phyloP scores from a whole-genome alignment of 2,888 invertebrate genomes.

The Ophion slaviceki region DNA sequence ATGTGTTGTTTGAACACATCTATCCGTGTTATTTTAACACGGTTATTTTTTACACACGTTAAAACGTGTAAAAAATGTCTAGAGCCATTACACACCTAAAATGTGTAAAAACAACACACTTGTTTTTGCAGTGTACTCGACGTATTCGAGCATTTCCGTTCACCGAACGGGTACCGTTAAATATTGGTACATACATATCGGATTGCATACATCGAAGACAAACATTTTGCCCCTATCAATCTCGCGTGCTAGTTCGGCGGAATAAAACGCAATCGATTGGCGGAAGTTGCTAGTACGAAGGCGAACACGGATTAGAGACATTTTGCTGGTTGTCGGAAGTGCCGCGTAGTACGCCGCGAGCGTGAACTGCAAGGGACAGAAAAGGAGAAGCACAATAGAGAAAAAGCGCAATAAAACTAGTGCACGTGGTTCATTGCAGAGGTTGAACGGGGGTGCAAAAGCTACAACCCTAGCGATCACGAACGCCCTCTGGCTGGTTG shows the following conservation, averaged over 20 bases:
- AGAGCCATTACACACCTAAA: too few relatives aligned
- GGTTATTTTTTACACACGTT: too few relatives aligned
- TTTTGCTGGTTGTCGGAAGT: slow-evolving; percentile 56
- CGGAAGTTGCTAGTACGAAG: slow-evolving; percentile 53
- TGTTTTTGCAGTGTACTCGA: too few relatives aligned
- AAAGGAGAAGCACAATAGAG: background rate
- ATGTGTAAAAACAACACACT: too few relatives aligned
- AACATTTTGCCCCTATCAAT: slow-evolving; percentile 41
- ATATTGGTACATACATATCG: background rate
- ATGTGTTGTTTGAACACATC: too few relatives aligned
- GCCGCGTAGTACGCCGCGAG: slow-evolving; percentile 43
- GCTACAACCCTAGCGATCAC: slow-evolving; percentile 55
- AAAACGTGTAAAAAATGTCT: too few relatives aligned
- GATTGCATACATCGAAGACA: slow-evolving; percentile 1
- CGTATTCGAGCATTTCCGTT: slow-evolving; percentile 6
- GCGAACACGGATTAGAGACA: slow-evolving; percentile 42
- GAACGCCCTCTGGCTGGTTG: slow-evolving; percentile 52
- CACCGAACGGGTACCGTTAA: background rate
- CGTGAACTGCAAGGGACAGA: slow-evolving; percentile 28
- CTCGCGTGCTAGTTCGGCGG: slow-evolving; percentile 36
- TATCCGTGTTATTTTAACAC: too few relatives aligned
- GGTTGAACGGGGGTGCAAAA: slow-evolving; percentile 46
- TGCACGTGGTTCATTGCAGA: slow-evolving; percentile 30
- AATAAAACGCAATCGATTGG: slow-evolving; percentile 60
- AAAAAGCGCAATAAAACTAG: slow-evolving; percentile 42